Conservation (phyloP, 2,888 invertebrate genomes). For the Agonopterix heracliana region DNA sequence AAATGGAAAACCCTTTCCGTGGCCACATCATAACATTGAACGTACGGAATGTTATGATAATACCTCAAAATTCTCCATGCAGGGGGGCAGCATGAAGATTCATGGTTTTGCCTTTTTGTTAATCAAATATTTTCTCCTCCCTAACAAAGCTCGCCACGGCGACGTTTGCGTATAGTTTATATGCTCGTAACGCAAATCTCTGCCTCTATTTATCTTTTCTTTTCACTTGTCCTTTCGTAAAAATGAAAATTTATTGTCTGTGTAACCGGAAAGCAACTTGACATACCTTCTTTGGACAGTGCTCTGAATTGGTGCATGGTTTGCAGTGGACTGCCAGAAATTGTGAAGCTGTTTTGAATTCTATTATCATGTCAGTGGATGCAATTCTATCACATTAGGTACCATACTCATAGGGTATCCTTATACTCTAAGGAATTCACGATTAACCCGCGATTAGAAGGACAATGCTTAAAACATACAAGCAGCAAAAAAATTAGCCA, state of each 20-base stretch:
- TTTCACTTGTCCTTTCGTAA: slow-evolving; percentile 64
- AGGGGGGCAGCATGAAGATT: slow-evolving; percentile 10
- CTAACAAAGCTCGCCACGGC: slow-evolving; percentile 8
- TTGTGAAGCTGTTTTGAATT: background rate
- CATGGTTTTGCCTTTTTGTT: slow-evolving; percentile 30
- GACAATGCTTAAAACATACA: no score
- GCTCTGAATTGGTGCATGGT: background rate
- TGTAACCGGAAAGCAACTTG: slow-evolving; percentile 32
- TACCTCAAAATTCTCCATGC: slow-evolving; percentile 2
- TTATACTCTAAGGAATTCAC: no score
- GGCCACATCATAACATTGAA: no score
- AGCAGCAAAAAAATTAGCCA: no score
- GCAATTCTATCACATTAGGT: no score
- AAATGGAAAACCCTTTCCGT: no score
- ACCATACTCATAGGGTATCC: no score
- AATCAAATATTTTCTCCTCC: slow-evolving; percentile 35
- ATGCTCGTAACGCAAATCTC: slow-evolving; percentile 43
- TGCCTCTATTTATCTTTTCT: slow-evolving; percentile 59
- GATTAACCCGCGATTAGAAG: no score
- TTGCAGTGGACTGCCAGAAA: background rate
- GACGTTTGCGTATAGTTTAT: slow-evolving; percentile 37
- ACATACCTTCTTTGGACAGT: background rate
- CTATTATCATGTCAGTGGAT: no score
- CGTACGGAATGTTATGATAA: slow-evolving; percentile 1
- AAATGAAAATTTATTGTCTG: slow-evolving; percentile 70